These are phyloP conservation scores for Temnothorax rugatulus DNA, from an alignment of 2,888 invertebrate species.

Conservation along the genomic window DNA sequence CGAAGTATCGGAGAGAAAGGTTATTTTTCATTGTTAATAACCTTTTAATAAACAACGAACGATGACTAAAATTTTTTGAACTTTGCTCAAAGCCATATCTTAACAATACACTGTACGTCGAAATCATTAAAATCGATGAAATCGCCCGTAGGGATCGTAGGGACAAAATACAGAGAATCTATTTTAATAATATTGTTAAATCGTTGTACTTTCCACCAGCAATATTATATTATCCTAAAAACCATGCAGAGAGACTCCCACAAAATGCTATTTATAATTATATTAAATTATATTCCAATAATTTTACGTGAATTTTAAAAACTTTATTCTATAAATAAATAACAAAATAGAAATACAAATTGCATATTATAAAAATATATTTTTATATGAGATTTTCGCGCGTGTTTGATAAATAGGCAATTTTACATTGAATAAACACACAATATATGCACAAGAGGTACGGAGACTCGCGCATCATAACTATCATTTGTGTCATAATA, in stretches of 20 bases:
- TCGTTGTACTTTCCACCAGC: not conserved
- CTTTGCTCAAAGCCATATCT: too few relatives aligned
- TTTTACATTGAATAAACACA: slow-evolving; percentile 22
- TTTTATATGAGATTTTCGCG: not conserved
- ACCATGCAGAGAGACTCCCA: not conserved
- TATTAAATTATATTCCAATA: slow-evolving; percentile 30
- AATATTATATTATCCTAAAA: not conserved
- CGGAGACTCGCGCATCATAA: not conserved
- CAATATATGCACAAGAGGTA: not conserved
- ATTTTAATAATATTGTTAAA: not conserved
- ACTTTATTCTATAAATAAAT: slow-evolving; percentile 1
- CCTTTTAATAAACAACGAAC: too few relatives aligned
- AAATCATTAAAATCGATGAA: too few relatives aligned
- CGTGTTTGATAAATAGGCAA: not conserved
- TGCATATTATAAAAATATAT: not conserved
- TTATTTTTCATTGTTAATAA: too few relatives aligned
- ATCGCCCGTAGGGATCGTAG: not conserved
- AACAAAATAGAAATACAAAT: slow-evolving; percentile 10
- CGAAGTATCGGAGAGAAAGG: too few relatives aligned
- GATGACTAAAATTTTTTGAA: too few relatives aligned
- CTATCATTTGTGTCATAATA: slow-evolving; percentile 32
- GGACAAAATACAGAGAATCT: not conserved
- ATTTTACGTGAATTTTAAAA: slow-evolving; percentile 34
- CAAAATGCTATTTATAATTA: not conserved
- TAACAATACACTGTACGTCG: too few relatives aligned